Conservation (phyloP, 2,797 vertebrate species). For the Morelia viridis region DNA sequence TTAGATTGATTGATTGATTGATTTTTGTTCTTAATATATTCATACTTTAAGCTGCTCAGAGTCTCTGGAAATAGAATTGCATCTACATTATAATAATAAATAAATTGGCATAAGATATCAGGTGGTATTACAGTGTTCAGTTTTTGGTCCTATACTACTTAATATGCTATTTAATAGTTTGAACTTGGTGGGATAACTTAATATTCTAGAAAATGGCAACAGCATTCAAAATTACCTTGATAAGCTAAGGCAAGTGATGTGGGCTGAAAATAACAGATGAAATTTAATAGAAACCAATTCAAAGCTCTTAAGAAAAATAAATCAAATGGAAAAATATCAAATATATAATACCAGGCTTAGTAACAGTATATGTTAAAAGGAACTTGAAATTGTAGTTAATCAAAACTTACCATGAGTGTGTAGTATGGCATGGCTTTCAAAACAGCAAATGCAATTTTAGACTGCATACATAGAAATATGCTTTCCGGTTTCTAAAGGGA, state of each 20-base stretch:
- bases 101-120: not conserved
- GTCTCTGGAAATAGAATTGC: not conserved
- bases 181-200: not conserved
- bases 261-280: not conserved
- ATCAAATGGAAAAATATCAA: not conserved
- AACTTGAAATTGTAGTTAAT: not conserved
- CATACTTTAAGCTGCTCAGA: not conserved
- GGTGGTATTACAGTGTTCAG: not conserved
- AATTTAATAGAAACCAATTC: not conserved
- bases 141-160: not conserved
- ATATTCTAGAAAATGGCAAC: not conserved
- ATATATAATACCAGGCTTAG: not conserved
- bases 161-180: not conserved
- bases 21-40: not conserved
- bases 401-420: not conserved
- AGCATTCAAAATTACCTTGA: not conserved
- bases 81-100: too few species aligned
- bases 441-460: too few species aligned
- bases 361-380: not conserved
- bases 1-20: not conserved
- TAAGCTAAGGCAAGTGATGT: not conserved
- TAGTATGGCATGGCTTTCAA: not conserved
- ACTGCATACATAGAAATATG: too few species aligned
- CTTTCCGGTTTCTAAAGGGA: too few species aligned
- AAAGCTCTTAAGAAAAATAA: not conserved